A percentile compares a stretch with the other conserved stretches of the same genome.
Evolutionary conservation across 2,113 vertebrate species (phyloP).

Genomic region (Callaeas wilsoni): DNA sequence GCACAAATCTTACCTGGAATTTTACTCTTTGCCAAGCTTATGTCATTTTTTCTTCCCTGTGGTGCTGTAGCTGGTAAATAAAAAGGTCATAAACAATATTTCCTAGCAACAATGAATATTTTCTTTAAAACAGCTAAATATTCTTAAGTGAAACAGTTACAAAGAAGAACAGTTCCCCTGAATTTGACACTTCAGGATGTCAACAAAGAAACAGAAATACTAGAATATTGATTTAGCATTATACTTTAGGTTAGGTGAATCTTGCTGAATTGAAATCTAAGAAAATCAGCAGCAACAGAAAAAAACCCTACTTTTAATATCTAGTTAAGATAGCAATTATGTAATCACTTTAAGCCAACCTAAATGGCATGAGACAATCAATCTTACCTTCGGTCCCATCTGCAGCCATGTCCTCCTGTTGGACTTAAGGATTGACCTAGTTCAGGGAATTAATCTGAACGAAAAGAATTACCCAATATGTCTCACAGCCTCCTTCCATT

Average conservation of each 20-base stretch:
- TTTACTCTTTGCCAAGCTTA: conserved; percentile 21
- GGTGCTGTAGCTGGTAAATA: conserved; percentile 7
- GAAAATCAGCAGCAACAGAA: background rate
- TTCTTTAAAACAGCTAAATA: background rate
- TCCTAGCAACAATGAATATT: conserved; percentile 32
- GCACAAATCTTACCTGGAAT: background rate
- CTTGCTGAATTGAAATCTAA: background rate
- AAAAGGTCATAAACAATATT: conserved; percentile 31
- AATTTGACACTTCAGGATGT: background rate
- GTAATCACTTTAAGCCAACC: background rate
- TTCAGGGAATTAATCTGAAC: background rate
- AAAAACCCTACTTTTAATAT: background rate
- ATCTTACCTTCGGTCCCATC: background rate
- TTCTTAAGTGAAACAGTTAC: background rate
- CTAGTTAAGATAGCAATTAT: background rate
- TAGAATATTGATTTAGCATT: background rate
- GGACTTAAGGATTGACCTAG: background rate
- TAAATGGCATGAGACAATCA: background rate
- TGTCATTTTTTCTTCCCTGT: conserved; percentile 1
- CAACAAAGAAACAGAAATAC: background rate
- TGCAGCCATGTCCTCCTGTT: background rate
- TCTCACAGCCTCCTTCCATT: background rate
- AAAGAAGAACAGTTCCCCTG: background rate
- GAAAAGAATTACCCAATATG: background rate
- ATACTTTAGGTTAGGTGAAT: background rate